Evolutionary conservation across 2,113 vertebrate species (phyloP), one percentile per base, ranked within the genome.

Genomic region (Protobothrops mucrosquamatus): DNA sequence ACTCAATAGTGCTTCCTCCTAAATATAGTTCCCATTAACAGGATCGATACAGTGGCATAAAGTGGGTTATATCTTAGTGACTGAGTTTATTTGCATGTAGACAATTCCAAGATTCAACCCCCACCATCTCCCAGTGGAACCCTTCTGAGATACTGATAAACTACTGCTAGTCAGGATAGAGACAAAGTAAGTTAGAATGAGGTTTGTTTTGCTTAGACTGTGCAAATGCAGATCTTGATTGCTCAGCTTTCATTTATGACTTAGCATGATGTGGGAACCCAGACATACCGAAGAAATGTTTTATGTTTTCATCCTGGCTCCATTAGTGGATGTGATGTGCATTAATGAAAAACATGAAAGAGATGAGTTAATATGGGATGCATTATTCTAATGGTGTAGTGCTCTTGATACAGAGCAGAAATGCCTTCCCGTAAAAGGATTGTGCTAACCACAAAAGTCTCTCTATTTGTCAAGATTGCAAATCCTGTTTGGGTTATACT

Each of bases 401-500:
- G 34, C 81, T 46, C 34, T 34, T 87, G 43, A 12, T 87, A 51
- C 46, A 87, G n/a, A 59, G n/a, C 20, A 89, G 34, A 57, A 59
- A 34, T 0, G 55, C 55, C 39, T 89, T 55, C 22, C 55, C 34
- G 1, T 57, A 89, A 34, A 57, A 43, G 29, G 52, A 81, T 81
- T 81, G 34, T 22, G 20, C 74, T 81, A 23, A 81, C 34, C 74
- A 43, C 74, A 81, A 9, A 81, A 43, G 34, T 43, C 74, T 81
- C 74, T 43, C 74, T 39, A 39, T 34, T 43, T 81, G 74, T 81
- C 34, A 24, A 48, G 85, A 86, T 12, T 48, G 85, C 85, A 85
- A 48, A 3, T 92, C 57, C 89, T 89, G 39, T 34, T 85, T 92
- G 18, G 46, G 51, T 92, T 92, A 34, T 89, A 64, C 14, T 93